Evolutionary conservation across 1,140 invertebrate genomes (phyloP), one percentile per base, ranked within the genome.

Genomic region (Dendrolimus kikuchii): DNA sequence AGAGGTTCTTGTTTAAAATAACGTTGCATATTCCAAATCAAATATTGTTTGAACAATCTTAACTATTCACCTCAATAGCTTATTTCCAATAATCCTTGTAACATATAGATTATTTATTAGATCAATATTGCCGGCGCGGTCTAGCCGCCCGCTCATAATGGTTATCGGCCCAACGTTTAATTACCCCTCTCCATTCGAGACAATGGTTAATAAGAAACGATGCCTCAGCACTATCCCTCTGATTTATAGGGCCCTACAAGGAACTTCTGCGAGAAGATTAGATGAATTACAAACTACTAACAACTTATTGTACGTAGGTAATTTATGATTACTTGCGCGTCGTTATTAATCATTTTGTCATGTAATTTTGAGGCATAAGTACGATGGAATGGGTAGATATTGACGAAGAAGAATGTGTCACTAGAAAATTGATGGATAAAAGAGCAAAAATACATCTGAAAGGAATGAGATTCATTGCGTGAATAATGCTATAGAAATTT

Each of bases 151-250:
- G 60, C 57, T 66, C 62, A 65, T 77, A 78, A 81, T 74, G 68
- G 78, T 79, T 79, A 81, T 81, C 72, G 70, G 54, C 60, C 60
- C 8, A 64, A 53, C 59, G 69, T 75, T 81, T 81, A 81, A 81
- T 81, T 81, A 78, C 77, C 66, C 64, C 64, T 62, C 66, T 75
- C 68, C 59, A 73, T 69, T 62, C 70, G 63, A 78, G 74, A 81
- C 77, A 81, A 78, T 78, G 70, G 75, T 72, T 81, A 77, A 78
- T 81, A 81, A 81, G 77, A 81, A 77, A 67, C 71, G 66, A 70
- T 69, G 64, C 55, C 71, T 73, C 71, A 74, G 73, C 70, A 74
- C 71, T 74, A 76, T 70, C 66, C 62, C 51, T 53, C 60, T 75
- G 77, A 78, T 78, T 77, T 78, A 81, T 81, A 47, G 65, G 57